phyloP scores from a whole-genome alignment of 2,113 vertebrate species.

The Pavo muticus region DNA sequence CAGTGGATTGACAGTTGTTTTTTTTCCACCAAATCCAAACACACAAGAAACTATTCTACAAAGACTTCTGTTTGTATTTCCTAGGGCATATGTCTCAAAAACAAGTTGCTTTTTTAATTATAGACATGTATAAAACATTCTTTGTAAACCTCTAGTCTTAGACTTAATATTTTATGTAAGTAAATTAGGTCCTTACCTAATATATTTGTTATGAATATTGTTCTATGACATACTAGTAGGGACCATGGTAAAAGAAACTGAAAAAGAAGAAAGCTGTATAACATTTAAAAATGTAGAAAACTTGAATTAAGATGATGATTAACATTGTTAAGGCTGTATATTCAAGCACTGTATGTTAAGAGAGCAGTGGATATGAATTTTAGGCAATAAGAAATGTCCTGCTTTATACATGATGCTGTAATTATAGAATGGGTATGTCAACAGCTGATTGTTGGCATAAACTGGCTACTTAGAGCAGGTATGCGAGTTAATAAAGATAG shows the following conservation, averaged over 20 bases:
- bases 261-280: slow-evolving; percentile 50
- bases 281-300: slow-evolving; percentile 77
- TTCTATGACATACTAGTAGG: slow-evolving; percentile 71
- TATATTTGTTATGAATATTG: slow-evolving; percentile 64
- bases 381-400: slow-evolving; percentile 87
- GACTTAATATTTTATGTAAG: slow-evolving; percentile 69
- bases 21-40: slow-evolving; percentile 58
- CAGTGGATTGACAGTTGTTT: slow-evolving; percentile 46
- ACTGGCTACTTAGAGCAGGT: slow-evolving; percentile 83
- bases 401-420: slow-evolving; percentile 80
- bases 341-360: slow-evolving; percentile 94
- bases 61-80: slow-evolving; percentile 54
- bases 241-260: slow-evolving; percentile 76
- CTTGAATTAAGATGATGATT: slow-evolving; percentile 77
- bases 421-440: slow-evolving; percentile 81
- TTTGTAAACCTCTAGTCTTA: slow-evolving; percentile 78
- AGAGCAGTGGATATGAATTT: slow-evolving; percentile 83
- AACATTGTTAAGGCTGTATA: slow-evolving; percentile 91
- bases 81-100: slow-evolving; percentile 68
- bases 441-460: slow-evolving; percentile 85
- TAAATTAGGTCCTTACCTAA: slow-evolving; percentile 69
- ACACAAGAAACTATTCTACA: slow-evolving; percentile 68
- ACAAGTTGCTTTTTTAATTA: slow-evolving; percentile 67
- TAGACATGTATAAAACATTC: slow-evolving; percentile 78
- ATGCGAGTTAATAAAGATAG: slow-evolving; percentile 81